These are phyloP conservation scores for Mobula hypostoma DNA, from an alignment of 2,113 vertebrate genomes.

Conservation along the genomic window DNA sequence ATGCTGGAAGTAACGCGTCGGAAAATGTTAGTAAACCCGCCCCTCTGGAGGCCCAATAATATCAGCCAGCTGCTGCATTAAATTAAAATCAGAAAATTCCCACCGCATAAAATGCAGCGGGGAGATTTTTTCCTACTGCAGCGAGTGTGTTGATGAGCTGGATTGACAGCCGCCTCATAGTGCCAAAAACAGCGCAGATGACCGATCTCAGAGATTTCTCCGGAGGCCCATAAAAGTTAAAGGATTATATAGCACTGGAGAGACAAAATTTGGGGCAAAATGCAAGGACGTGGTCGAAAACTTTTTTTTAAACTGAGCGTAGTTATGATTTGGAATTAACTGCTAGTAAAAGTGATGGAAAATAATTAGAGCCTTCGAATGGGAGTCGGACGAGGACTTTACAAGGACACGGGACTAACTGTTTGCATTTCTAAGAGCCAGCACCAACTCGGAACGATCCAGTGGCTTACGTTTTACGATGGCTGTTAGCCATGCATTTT, in stretches of 20 bases:
- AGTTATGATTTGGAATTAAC: no score
- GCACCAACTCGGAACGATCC: no score
- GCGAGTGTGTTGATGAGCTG: background rate
- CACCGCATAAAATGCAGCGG: background rate
- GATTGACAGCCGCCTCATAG: background rate
- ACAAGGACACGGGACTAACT: no score
- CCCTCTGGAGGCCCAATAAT: background rate
- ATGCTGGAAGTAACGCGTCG: background rate
- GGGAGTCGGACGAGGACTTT: no score
- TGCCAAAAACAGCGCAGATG: background rate
- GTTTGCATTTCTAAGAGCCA: no score
- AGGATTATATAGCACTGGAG: background rate
- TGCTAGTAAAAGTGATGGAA: no score
- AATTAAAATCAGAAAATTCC: background rate
- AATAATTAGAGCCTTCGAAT: no score
- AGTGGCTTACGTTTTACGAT: no score
- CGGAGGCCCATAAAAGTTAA: background rate
- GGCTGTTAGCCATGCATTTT: background rate
- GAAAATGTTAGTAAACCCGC: background rate
- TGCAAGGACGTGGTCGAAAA: no score
- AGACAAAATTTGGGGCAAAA: background rate
- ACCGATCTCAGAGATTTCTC: background rate
- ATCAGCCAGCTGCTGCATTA: background rate
- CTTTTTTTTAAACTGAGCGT: no score
- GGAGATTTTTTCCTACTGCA: background rate